Evolutionary conservation across 2,113 vertebrate genomes (phyloP).

Genomic region (Lophochroa leadbeateri): DNA sequence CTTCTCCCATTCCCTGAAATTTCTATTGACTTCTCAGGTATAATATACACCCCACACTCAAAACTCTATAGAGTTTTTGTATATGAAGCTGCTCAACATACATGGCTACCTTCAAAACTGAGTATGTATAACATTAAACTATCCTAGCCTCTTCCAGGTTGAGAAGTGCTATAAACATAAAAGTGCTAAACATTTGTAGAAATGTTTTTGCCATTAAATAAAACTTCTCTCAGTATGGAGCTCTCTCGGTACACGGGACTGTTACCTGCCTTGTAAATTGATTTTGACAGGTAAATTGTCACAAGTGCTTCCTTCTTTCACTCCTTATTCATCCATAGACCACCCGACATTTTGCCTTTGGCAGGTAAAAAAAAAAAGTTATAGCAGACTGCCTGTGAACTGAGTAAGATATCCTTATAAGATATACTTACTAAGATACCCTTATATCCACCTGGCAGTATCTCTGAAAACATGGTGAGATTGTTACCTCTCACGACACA

Average conservation of each 20-base stretch:
- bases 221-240: background rate
- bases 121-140: background rate
- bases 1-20: background rate
- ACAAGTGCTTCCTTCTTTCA: slow-evolving; percentile 42
- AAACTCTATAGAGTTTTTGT: background rate
- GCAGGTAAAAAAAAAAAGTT: background rate
- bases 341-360: background rate
- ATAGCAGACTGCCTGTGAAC: background rate
- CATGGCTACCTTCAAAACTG: background rate
- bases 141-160: background rate
- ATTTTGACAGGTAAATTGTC: background rate
- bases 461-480: slow-evolving; percentile 24
- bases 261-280: slow-evolving; percentile 29
- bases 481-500: background rate
- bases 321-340: slow-evolving; percentile 5
- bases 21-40: background rate
- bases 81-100: background rate
- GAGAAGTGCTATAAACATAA: background rate
- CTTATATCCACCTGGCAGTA: background rate
- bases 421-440: background rate
- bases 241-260: background rate
- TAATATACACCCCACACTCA: background rate
- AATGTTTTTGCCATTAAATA: slow-evolving; percentile 2
- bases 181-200: slow-evolving; percentile 2
- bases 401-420: background rate